Evolutionary conservation across 1,140 invertebrate species (phyloP).

Genomic region (Mizuhopecten yessoensis): DNA sequence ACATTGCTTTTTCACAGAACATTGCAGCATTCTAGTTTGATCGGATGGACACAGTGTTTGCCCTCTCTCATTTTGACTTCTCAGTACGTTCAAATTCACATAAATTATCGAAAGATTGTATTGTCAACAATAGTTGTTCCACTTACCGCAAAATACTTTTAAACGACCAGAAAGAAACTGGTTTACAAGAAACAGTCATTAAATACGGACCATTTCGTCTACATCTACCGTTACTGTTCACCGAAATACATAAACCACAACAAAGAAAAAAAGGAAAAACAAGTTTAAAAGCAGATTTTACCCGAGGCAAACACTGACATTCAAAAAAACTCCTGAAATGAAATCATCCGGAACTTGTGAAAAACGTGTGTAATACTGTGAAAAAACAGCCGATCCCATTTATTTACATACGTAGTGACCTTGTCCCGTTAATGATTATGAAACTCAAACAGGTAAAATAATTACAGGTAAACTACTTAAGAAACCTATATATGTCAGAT

Average conservation of each 20-base stretch:
- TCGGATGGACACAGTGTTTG: background rate
- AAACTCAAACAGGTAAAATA: background rate
- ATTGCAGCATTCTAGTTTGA: no score
- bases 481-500: background rate
- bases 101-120: background rate
- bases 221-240: background rate
- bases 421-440: background rate
- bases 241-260: background rate
- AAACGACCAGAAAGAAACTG: background rate
- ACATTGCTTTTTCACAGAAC: no score
- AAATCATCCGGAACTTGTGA: background rate
- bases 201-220: background rate
- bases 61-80: no score
- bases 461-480: constrained; percentile 5
- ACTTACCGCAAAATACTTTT: constrained; percentile 1
- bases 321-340: background rate
- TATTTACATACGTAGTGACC: background rate
- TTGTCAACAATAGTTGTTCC: background rate
- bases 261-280: background rate
- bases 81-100: background rate
- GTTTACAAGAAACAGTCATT: background rate
- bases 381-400: constrained; percentile 18
- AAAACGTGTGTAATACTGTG: background rate
- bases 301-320: background rate
- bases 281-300: background rate